Percentiles rank a stretch among this genome's conserved stretches.
phyloP scores from a whole-genome alignment of 2,888 invertebrate genomes.

The Xanthorhoe designata region DNA sequence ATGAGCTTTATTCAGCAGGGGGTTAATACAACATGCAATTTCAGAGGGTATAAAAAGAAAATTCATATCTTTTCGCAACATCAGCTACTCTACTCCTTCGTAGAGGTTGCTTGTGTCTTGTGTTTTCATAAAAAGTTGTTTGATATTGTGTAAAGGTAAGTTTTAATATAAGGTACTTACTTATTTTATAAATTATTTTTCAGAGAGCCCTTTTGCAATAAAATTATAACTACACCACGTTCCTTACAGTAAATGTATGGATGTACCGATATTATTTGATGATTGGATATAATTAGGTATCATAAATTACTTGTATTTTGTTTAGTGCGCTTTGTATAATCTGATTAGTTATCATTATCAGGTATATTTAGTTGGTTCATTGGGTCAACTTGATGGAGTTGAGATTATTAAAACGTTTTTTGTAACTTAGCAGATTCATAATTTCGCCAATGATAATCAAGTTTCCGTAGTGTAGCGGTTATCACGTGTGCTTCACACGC shows the following conservation, averaged over 20 bases:
- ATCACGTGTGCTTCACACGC: conserved; percentile 93
- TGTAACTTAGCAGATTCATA: neutral
- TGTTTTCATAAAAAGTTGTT: conserved; percentile 43
- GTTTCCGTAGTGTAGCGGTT: conserved; percentile 92
- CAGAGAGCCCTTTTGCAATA: neutral
- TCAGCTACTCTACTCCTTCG: conserved; percentile 60
- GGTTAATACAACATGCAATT: conserved; percentile 73
- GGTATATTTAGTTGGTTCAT: no score
- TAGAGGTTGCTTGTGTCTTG: conserved; percentile 61
- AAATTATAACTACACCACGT: no score
- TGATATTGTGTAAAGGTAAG: conserved; percentile 51
- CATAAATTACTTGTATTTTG: no score
- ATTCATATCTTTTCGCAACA: conserved; percentile 43
- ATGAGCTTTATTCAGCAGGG: conserved; percentile 81
- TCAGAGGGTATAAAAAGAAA: conserved; percentile 73
- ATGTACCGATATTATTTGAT: no score
- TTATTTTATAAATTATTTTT: neutral
- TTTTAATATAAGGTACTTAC: conserved; percentile 10
- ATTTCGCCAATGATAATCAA: conserved; percentile 18
- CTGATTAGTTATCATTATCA: no score
- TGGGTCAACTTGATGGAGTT: neutral
- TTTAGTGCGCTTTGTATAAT: no score
- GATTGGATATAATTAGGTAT: no score
- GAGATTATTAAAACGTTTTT: neutral
- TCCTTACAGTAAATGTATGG: no score